Percentiles rank a stretch among this genome's conserved stretches.
phyloP scores from a whole-genome alignment of 2,113 vertebrate genomes.

The Poeciliopsis prolifica region DNA sequence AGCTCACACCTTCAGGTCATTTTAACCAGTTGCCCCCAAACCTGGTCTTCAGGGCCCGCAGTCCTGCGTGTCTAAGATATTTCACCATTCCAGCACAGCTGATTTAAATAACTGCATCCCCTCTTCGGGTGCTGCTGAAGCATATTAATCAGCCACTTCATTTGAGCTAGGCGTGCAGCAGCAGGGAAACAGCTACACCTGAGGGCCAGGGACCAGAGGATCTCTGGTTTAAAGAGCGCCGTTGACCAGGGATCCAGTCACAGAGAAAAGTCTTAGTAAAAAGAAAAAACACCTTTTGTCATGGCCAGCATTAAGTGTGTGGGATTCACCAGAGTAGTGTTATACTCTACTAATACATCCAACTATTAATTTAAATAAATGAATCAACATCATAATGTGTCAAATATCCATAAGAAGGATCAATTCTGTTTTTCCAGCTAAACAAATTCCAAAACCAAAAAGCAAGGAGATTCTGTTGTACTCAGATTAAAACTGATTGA shows the following conservation, averaged over 20 bases:
- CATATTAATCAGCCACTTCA: no score
- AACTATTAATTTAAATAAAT: not conserved
- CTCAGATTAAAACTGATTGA: not conserved
- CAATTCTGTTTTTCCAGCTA: not conserved
- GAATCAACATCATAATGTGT: not conserved
- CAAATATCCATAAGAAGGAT: not conserved
- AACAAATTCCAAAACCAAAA: not conserved
- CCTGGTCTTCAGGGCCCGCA: no score
- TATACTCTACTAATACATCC: not conserved
- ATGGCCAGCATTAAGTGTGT: not conserved
- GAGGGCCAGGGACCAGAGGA: no score
- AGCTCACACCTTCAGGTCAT: no score
- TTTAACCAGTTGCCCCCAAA: no score
- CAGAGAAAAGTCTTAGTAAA: not conserved
- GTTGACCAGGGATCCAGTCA: not conserved
- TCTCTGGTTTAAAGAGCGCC: no score
- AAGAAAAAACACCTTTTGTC: not conserved
- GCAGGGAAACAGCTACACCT: no score
- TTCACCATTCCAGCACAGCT: no score
- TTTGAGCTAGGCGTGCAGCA: no score
- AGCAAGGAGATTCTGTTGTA: not conserved
- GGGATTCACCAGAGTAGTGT: not conserved
- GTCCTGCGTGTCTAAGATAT: no score
- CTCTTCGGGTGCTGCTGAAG: no score
- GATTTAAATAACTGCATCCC: no score